Conservation (phyloP, 2,797 vertebrate genomes). For the Falco novaeseelandiae region DNA sequence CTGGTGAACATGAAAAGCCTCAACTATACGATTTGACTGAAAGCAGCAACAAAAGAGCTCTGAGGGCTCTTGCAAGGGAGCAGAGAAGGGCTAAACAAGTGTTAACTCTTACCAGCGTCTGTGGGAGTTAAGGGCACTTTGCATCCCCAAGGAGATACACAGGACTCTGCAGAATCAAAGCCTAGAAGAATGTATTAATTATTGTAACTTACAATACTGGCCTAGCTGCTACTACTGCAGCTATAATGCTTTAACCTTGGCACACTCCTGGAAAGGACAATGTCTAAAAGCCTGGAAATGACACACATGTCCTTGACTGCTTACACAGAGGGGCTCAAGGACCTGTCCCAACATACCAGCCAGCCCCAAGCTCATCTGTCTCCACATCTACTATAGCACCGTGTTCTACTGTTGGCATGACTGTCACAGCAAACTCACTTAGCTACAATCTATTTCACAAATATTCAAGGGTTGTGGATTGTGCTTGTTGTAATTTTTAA, state of each 20-base stretch:
- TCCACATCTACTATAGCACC: rapidly evolving
- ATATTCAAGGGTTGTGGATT: not conserved
- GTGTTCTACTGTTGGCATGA: not conserved
- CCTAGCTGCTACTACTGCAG: not conserved
- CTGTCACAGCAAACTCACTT: not conserved
- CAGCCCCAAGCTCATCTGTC: not conserved
- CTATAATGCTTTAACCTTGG: not conserved
- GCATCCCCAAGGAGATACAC: not conserved
- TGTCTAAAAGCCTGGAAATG: not conserved
- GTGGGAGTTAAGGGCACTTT: not conserved
- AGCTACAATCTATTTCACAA: not conserved
- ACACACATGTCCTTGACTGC: not conserved
- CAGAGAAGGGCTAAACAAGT: not conserved
- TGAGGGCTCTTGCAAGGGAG: not conserved
- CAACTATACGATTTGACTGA: not conserved
- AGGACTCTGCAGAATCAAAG: not conserved
- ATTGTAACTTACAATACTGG: not conserved
- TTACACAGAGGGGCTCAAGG: not conserved
- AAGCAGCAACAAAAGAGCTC: not conserved
- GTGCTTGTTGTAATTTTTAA: not conserved
- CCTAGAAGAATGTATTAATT: not conserved
- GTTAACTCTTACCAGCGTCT: not conserved
- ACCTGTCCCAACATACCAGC: not conserved
- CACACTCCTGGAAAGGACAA: not conserved
- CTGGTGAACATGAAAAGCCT: not conserved